Conservation (phyloP, 2,113 vertebrate genomes). For the Archocentrus centrarchus region DNA sequence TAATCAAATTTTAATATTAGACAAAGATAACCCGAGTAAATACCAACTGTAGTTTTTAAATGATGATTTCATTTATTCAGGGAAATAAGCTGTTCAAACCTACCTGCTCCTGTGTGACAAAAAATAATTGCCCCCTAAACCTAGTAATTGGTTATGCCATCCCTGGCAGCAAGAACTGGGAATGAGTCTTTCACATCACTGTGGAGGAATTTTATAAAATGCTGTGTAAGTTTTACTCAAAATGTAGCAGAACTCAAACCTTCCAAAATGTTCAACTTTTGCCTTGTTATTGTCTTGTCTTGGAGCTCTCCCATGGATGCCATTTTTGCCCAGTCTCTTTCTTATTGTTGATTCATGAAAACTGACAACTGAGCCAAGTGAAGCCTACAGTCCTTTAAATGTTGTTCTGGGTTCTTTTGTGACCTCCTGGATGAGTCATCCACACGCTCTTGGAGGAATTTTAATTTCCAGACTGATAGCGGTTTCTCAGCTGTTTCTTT, state of each 20-base stretch:
- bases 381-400: not conserved
- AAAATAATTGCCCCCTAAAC: not conserved
- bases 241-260: not conserved
- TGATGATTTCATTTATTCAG: no score
- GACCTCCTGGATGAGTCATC: not conserved
- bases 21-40: no score
- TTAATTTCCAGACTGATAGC: not conserved
- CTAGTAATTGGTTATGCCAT: not conserved
- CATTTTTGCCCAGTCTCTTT: not conserved
- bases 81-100: no score
- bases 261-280: not conserved
- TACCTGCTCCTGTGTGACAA: no score
- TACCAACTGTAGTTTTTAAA: no score
- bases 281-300: not conserved
- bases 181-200: no score
- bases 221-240: not conserved
- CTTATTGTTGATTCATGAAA: not conserved
- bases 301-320: not conserved
- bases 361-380: not conserved
- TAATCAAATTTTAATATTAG: no score
- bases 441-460: not conserved
- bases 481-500: no score
- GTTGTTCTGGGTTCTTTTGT: not conserved
- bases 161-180: no score
- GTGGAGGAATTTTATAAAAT: not conserved